Evolutionary conservation across 2,113 vertebrate species (phyloP).

Genomic region (Sorex araneus): DNA sequence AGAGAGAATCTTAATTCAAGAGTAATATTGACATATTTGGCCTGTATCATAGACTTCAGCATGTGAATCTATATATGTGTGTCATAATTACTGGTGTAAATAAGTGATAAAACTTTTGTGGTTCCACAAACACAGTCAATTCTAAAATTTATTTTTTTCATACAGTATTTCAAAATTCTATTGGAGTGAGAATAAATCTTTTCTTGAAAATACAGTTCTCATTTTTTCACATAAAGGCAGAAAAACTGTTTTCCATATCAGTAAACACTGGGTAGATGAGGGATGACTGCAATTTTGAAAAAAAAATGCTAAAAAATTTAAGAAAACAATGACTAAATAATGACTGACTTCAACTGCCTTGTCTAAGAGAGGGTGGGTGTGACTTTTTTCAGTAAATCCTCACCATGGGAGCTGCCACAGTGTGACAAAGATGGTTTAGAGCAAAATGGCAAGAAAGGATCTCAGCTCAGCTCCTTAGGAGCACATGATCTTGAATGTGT

Average conservation of each 20-base stretch:
- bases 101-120: neutral
- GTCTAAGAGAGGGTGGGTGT: neutral
- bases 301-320: neutral
- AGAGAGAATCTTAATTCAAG: too few relatives aligned
- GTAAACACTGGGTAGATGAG: neutral
- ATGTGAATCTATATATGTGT: neutral
- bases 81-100: neutral
- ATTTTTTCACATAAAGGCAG: slow-evolving; percentile 52
- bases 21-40: neutral
- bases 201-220: slow-evolving; percentile 54
- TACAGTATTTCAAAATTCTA: slow-evolving; percentile 38
- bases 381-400: slow-evolving; percentile 38
- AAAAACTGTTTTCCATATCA: slow-evolving; percentile 33
- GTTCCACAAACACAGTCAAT: neutral
- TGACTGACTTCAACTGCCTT: neutral
- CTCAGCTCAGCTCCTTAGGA: neutral
- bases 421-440: neutral
- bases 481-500: neutral
- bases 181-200: slow-evolving; percentile 14
- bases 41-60: neutral
- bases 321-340: neutral
- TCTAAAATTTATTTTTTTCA: neutral
- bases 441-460: neutral
- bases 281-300: slow-evolving; percentile 2
- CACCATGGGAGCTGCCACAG: neutral